These are phyloP conservation scores for Esperia sulphurella DNA, from an alignment of 2,888 invertebrate genomes.

Conservation along the genomic window DNA sequence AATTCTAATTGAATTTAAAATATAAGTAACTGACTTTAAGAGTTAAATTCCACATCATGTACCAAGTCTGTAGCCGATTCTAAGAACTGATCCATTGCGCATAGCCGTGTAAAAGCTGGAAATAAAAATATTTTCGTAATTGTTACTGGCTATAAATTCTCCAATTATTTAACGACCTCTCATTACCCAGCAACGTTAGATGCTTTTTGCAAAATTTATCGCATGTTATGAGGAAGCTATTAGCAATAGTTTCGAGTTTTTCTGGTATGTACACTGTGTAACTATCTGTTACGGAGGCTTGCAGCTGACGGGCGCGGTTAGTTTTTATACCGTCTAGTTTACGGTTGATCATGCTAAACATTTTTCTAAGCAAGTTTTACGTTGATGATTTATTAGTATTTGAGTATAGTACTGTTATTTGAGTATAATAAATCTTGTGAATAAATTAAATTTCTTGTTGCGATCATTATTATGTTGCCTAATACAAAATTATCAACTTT, in stretches of 20 bases:
- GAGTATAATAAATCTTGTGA: neutral
- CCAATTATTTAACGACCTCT: slow-evolving; percentile 4
- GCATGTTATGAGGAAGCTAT: slow-evolving; percentile 36
- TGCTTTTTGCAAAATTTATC: slow-evolving; percentile 14
- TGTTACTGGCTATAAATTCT: neutral
- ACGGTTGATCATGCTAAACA: slow-evolving; percentile 41
- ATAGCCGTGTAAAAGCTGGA: too few species aligned
- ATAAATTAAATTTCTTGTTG: neutral
- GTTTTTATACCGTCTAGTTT: slow-evolving; percentile 43
- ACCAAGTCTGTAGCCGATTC: too few species aligned
- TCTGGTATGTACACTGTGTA: slow-evolving; percentile 18
- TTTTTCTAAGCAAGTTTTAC: slow-evolving; percentile 38
- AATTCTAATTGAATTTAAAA: too few species aligned
- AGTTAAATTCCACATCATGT: too few species aligned
- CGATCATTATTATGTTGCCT: neutral
- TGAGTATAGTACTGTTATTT: neutral
- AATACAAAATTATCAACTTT: neutral
- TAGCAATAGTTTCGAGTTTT: slow-evolving; percentile 37
- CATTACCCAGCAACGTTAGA: slow-evolving; percentile 7
- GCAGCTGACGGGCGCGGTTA: slow-evolving; percentile 36
- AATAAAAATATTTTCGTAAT: neutral
- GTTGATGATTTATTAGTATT: slow-evolving; percentile 18
- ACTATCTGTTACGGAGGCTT: slow-evolving; percentile 39
- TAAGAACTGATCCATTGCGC: too few species aligned
- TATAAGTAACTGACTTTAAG: too few species aligned